These are phyloP conservation scores for Meghimatium bilineatum DNA, from an alignment of 2,888 invertebrate genomes.

Conservation along the genomic window DNA sequence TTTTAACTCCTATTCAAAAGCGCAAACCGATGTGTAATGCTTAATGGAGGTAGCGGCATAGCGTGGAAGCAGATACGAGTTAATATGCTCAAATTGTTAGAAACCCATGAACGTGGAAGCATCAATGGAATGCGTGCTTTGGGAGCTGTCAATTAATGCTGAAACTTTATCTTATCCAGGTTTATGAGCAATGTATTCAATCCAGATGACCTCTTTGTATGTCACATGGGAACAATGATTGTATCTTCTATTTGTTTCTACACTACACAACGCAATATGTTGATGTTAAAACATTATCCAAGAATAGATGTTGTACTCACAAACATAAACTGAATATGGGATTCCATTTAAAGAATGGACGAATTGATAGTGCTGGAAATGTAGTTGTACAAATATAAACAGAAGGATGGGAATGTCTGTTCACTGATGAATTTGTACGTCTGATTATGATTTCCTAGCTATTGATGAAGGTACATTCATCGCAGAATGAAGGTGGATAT, in stretches of 20 bases:
- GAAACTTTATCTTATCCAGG: slow-evolving; percentile 2
- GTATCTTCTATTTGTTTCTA: too few species aligned
- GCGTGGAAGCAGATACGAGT: not conserved
- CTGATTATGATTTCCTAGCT: not conserved
- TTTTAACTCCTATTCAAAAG: slow-evolving; percentile 35
- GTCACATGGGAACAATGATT: too few species aligned
- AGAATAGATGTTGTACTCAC: too few species aligned
- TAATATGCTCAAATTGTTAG: slow-evolving; percentile 6
- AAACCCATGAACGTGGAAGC: slow-evolving; percentile 1
- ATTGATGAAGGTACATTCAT: too few species aligned
- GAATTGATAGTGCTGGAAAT: too few species aligned
- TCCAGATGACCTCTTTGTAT: not conserved
- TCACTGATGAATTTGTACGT: not conserved
- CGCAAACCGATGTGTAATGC: slow-evolving; percentile 31
- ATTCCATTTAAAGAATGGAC: too few species aligned
- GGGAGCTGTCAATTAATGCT: slow-evolving; percentile 13
- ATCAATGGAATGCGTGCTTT: slow-evolving; percentile 6
- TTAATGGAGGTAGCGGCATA: slow-evolving; percentile 13
- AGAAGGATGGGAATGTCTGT: not conserved
- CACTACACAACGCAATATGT: too few species aligned
- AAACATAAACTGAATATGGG: too few species aligned
- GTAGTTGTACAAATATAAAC: too few species aligned
- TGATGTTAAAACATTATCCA: too few species aligned
- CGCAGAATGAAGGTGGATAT: too few species aligned
- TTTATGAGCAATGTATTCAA: slow-evolving; percentile 28